phyloP scores from a whole-genome alignment of 2,888 invertebrate species.

The Drosophila suboccidentalis region DNA sequence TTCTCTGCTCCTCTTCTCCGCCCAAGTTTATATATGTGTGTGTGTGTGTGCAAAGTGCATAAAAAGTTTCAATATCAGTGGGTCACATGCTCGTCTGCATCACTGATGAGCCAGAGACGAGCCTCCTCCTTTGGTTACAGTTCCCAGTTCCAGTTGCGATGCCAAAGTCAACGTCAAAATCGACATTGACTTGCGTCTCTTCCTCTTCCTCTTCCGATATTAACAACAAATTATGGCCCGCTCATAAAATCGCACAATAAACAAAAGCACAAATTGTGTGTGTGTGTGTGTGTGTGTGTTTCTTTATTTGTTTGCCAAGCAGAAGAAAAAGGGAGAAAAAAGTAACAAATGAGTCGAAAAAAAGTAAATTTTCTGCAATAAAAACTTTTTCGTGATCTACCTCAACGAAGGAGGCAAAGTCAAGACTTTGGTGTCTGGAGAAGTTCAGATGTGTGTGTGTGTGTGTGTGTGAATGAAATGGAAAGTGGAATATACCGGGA shows the following conservation, averaged over 20 bases:
- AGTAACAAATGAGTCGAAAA: slow-evolving; percentile 52
- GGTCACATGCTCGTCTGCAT: slow-evolving; percentile 81
- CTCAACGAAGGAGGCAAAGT: slow-evolving; percentile 65
- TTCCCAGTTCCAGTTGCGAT: slow-evolving; percentile 9
- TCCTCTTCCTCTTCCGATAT: slow-evolving; percentile 67
- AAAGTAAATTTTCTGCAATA: slow-evolving; percentile 73
- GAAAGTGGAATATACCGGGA: slow-evolving; percentile 62
- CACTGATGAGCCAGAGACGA: slow-evolving; percentile 74
- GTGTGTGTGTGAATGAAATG: slow-evolving; percentile 62
- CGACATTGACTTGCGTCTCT: slow-evolving; percentile 28
- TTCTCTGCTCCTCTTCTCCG: slow-evolving; percentile 14
- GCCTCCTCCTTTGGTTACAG: slow-evolving; percentile 38
- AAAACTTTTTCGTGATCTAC: slow-evolving; percentile 81
- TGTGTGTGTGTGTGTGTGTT: slow-evolving; percentile 18
- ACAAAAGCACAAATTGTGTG: slow-evolving; percentile 57
- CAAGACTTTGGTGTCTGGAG: slow-evolving; percentile 36
- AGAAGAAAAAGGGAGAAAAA: slow-evolving; percentile 33
- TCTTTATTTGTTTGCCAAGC: slow-evolving; percentile 28
- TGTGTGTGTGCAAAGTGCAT: slow-evolving; percentile 64
- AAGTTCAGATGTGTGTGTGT: slow-evolving; percentile 38
- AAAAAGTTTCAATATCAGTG: slow-evolving; percentile 80
- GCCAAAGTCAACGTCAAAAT: slow-evolving; percentile 4
- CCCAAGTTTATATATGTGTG: neutral
- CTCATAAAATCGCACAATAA: slow-evolving; percentile 80
- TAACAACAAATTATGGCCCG: slow-evolving; percentile 78